A percentile compares a stretch with the other conserved stretches of the same genome.
phyloP scores from a whole-genome alignment of 2,888 invertebrate genomes.

The Lymantria monacha region DNA sequence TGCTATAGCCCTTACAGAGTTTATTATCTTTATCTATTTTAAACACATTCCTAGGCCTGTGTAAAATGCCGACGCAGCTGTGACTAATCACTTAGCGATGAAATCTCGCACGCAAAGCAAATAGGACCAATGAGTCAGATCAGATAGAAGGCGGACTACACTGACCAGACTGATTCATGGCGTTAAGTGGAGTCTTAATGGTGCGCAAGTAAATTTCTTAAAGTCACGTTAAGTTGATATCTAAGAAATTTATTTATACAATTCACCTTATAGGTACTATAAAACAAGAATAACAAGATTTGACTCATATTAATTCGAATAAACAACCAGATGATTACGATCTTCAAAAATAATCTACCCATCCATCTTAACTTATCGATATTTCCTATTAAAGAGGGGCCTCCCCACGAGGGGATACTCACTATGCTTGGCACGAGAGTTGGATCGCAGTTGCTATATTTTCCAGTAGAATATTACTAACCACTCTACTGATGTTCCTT shows the following conservation, averaged over 20 bases:
- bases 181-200: conserved; percentile 18
- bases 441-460: too few relatives aligned
- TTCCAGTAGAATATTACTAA: too few relatives aligned
- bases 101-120: conserved; percentile 40
- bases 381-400: too few relatives aligned
- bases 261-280: too few relatives aligned
- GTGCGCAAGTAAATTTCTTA: conserved; percentile 11
- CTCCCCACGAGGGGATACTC: too few relatives aligned
- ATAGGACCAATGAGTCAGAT: conserved; percentile 43
- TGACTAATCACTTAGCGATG: conserved; percentile 48
- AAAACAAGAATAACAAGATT: conserved; percentile 6
- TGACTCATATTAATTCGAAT: neutral
- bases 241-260: neutral
- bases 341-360: too few relatives aligned
- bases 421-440: too few relatives aligned
- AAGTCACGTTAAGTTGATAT: conserved; percentile 2
- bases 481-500: too few relatives aligned
- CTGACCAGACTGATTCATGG: conserved; percentile 29
- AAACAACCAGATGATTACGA: too few relatives aligned
- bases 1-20: conserved; percentile 8
- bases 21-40: conserved; percentile 31
- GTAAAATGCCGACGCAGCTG: conserved; percentile 22
- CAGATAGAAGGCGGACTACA: conserved; percentile 32
- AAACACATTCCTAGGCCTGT: conserved; percentile 30
- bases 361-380: too few relatives aligned